Percentiles rank a stretch among this genome's conserved stretches.
phyloP scores from a whole-genome alignment of 2,888 invertebrate species.

The Lasioglossum oenotherae region DNA sequence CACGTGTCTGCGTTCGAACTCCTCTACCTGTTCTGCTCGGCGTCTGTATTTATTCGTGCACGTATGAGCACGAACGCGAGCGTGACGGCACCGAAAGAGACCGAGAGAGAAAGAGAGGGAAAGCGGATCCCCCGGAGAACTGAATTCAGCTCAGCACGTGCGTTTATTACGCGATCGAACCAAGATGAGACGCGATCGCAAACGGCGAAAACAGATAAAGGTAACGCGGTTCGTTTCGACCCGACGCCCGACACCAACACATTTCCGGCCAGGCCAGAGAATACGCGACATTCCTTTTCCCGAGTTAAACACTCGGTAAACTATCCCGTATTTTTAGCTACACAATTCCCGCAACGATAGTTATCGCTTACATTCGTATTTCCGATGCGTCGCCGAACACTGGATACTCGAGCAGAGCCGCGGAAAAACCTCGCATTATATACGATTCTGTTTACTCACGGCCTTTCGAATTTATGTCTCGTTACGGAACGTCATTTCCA shows the following conservation, averaged over 20 bases:
- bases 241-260: constrained; percentile 11
- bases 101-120: constrained; percentile 8
- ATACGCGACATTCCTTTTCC: not conserved
- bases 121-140: constrained; percentile 63
- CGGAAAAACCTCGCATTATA: constrained; percentile 75
- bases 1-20: not conserved
- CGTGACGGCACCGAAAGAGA: constrained; percentile 24
- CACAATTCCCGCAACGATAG: not conserved
- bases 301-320: not conserved
- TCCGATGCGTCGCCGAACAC: constrained; percentile 66
- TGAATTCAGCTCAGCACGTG: constrained; percentile 70
- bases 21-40: constrained; percentile 32
- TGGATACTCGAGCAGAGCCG: constrained; percentile 71
- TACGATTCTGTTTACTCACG: constrained; percentile 81
- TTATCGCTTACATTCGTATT: constrained; percentile 24
- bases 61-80: constrained; percentile 29
- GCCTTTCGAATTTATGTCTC: constrained; percentile 80
- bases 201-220: constrained; percentile 13
- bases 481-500: constrained; percentile 81
- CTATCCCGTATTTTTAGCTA: not conserved
- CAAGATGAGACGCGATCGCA: constrained; percentile 27
- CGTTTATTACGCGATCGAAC: constrained; percentile 50
- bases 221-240: constrained; percentile 47
- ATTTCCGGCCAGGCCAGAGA: not conserved
- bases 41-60: constrained; percentile 32